Evolutionary conservation across 2,797 vertebrate genomes (phyloP).

Genomic region (Tauraco hartlaubi): DNA sequence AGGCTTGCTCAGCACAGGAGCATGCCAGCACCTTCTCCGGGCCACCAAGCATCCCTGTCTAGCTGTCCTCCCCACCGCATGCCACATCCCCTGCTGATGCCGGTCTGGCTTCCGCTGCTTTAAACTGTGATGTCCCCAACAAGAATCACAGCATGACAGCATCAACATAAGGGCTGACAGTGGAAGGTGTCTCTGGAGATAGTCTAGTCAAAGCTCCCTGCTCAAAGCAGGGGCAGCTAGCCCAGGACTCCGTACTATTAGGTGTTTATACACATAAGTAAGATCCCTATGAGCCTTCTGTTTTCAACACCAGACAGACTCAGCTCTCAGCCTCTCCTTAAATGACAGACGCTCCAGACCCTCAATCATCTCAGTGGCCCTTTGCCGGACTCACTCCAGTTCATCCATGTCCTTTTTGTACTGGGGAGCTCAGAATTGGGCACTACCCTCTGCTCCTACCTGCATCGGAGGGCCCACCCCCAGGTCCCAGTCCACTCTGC

Average conservation of each 20-base stretch:
- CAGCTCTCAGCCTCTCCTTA: background rate
- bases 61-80: rapidly evolving
- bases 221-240: background rate
- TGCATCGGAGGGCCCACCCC: constrained; percentile 48
- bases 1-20: background rate
- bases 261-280: too few species aligned
- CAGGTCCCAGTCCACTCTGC: constrained; percentile 87
- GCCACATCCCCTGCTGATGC: background rate
- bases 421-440: background rate
- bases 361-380: background rate
- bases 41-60: background rate
- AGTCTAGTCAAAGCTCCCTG: background rate
- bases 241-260: background rate
- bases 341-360: background rate
- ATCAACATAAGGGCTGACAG: background rate
- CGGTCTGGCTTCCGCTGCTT: background rate
- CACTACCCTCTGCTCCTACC: background rate
- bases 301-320: background rate
- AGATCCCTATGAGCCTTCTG: background rate
- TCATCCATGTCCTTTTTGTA: background rate
- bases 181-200: background rate
- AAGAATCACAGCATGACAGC: background rate
- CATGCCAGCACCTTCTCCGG: background rate
- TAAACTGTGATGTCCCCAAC: background rate
- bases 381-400: background rate